Evolutionary conservation across 2,113 vertebrate species (phyloP), one percentile per base, ranked within the genome.

Genomic region (Microtus ochrogaster): DNA sequence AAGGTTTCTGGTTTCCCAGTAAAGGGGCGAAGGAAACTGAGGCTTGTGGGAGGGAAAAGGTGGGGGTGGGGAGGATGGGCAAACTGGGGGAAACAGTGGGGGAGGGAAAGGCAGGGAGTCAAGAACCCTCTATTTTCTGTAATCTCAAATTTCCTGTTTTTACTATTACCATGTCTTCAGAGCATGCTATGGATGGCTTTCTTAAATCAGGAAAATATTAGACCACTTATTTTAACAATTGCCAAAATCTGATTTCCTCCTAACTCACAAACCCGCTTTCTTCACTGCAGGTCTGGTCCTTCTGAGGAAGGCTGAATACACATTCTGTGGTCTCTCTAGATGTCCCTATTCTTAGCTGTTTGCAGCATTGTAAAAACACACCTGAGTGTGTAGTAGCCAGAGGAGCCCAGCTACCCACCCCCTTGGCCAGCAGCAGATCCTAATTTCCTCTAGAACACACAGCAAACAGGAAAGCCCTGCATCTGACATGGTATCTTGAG

Each of bases 201-300:
- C 94, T 92, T 73, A 77, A 78, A 92, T 1, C 72, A 12, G 72
- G 63, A 91, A 95, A 94, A 85, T 61, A 96, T 79, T 97, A 89
- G 81, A 95, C 44, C 28, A 95, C 73, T 36, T 97, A 96, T 94
- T 97, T 92, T 91, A 97, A 97, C 76, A 85, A 94, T 92, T 81
- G 22, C 66, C 16, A n/a, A 96, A 96, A 85, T 73, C 65, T 39
- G 10, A 89, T 92, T 95, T 95, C 84, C 55, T 89, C 72, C 79
- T 89, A 83, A 96, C 63, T 89, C 84, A 96, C 66, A 97, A 88
- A 98, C 55, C 55, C 5, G 5, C 58, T 2, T 36, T 70, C 55
- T 85, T 41, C 9, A 74, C 44, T 28, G 17, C n/a, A 36, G 68
- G 68, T 47, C 49, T 73, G 61, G 41, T 55, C 63, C 94, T 74